phyloP scores from a whole-genome alignment of 2,888 invertebrate species.

The Buathra laborator region DNA sequence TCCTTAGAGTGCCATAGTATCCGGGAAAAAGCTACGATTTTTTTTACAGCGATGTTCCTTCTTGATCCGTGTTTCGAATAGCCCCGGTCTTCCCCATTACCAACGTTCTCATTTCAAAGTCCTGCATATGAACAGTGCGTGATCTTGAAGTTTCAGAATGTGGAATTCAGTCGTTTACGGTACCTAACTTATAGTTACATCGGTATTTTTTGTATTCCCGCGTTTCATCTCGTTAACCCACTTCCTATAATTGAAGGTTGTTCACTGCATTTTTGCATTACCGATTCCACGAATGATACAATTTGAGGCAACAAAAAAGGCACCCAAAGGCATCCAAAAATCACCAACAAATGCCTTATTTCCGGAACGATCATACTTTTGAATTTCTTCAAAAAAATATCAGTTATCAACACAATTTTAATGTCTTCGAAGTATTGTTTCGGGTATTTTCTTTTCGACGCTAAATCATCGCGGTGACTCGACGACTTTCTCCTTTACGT shows the following conservation, averaged over 20 bases:
- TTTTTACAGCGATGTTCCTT: too few species aligned
- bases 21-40: too few species aligned
- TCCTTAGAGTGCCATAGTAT: too few species aligned
- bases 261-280: not conserved
- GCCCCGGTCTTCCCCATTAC: too few species aligned
- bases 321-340: too few species aligned
- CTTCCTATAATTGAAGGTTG: not conserved
- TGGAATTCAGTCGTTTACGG: not conserved
- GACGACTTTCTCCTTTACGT: conserved; percentile 49
- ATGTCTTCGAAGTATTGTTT: not conserved
- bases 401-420: too few species aligned
- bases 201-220: not conserved
- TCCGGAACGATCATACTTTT: not conserved
- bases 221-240: not conserved
- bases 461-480: conserved; percentile 49
- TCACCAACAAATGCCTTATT: too few species aligned
- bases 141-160: not conserved
- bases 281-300: conserved; percentile 1
- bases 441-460: not conserved
- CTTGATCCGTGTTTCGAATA: too few species aligned
- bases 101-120: too few species aligned
- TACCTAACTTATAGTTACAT: not conserved
- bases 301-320: not conserved
- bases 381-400: not conserved
- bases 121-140: not conserved